A percentile compares a stretch with the other conserved stretches of the same genome.
Conservation (phyloP, 2,888 invertebrate species). For the Brenthis ino region DNA sequence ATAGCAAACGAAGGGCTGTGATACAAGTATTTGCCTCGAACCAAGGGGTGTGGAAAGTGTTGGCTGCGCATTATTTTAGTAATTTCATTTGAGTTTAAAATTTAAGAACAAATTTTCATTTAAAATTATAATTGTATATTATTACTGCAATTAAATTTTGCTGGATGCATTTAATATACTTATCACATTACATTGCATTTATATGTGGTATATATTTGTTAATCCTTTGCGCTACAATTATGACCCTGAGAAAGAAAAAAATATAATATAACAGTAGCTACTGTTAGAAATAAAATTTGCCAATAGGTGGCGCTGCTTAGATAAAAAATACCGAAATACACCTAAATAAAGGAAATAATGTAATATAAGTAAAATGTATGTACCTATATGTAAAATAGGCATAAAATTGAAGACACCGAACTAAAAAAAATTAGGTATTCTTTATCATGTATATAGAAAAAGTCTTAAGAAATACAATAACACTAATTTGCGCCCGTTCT, state of each 20-base stretch:
- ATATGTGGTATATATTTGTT: too few relatives aligned
- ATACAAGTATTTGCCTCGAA: constrained; percentile 49
- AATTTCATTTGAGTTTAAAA: constrained; percentile 33
- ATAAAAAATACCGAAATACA: too few relatives aligned
- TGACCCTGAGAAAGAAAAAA: too few relatives aligned
- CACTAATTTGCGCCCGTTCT: constrained; percentile 5
- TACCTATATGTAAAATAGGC: too few relatives aligned
- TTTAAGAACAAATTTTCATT: constrained; percentile 22
- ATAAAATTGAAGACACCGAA: too few relatives aligned
- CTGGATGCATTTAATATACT: not conserved
- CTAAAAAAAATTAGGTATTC: not conserved
- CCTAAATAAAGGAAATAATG: too few relatives aligned
- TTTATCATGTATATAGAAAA: not conserved
- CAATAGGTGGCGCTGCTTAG: too few relatives aligned
- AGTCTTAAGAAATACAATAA: not conserved
- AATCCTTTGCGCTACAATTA: too few relatives aligned
- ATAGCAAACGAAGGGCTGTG: constrained; percentile 45
- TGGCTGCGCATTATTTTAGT: constrained; percentile 39
- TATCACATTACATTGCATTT: not conserved
- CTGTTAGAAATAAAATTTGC: too few relatives aligned
- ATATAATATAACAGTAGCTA: too few relatives aligned
- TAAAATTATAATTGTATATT: not conserved
- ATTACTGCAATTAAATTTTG: not conserved
- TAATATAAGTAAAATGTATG: too few relatives aligned
- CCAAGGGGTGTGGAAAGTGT: constrained; percentile 39